phyloP scores from a whole-genome alignment of 2,797 vertebrate species.

The Schizopygopsis malacanthus region DNA sequence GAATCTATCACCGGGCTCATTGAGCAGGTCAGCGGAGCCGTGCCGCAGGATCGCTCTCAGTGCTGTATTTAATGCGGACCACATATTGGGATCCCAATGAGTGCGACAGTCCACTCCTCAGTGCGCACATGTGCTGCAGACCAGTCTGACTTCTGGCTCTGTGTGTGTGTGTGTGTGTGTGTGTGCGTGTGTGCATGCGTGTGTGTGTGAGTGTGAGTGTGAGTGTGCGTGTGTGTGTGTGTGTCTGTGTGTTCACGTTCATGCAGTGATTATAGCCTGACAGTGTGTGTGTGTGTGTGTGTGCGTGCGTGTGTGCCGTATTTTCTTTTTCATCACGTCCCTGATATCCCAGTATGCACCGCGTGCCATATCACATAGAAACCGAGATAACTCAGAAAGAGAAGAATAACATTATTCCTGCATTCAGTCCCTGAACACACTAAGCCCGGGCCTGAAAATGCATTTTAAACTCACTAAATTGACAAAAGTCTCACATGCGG shows the following conservation, averaged over 20 bases:
- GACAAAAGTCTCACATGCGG: slow-evolving; percentile 8
- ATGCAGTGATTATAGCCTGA: too few species aligned
- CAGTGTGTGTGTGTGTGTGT: neutral
- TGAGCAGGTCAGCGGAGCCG: slow-evolving; percentile 36
- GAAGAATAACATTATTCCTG: slow-evolving; percentile 8
- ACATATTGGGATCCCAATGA: slow-evolving; percentile 38
- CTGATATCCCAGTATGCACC: neutral
- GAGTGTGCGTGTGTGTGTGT: neutral
- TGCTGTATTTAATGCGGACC: slow-evolving; percentile 56
- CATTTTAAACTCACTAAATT: slow-evolving; percentile 23
- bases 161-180: neutral
- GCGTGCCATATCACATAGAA: slow-evolving; percentile 9
- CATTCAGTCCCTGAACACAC: neutral
- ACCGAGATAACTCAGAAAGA: neutral
- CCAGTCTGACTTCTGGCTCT: neutral
- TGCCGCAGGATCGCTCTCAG: slow-evolving; percentile 27
- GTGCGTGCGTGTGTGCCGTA: neutral
- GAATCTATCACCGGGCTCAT: slow-evolving; percentile 59
- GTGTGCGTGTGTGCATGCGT: neutral
- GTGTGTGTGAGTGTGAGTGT: neutral
- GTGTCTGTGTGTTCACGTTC: neutral
- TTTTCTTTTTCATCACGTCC: neutral
- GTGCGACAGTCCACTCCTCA: slow-evolving; percentile 5
- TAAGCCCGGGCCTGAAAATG: neutral
- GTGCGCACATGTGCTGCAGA: slow-evolving; percentile 1